Conservation (phyloP, 2,113 vertebrate species). For the Siniperca knerii region DNA sequence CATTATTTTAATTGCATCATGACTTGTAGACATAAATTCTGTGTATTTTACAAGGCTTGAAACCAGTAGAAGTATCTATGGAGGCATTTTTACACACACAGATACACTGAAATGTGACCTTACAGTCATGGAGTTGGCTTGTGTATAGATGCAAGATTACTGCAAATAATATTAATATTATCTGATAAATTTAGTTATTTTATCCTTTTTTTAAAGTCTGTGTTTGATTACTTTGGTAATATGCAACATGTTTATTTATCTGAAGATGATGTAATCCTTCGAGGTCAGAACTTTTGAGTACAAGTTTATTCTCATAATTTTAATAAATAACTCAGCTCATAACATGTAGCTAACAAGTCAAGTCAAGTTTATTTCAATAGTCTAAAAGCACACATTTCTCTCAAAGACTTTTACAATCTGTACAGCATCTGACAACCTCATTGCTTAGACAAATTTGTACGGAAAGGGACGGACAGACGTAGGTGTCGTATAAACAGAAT, state of each 20-base stretch:
- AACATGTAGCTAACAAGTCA: too few species aligned
- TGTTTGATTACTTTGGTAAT: background rate
- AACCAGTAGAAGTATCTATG: background rate
- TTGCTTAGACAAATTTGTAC: background rate
- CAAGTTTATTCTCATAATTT: background rate
- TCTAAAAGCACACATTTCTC: background rate
- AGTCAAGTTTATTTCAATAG: background rate
- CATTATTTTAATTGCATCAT: slow-evolving; percentile 66
- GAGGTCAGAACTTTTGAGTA: background rate
- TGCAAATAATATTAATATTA: background rate
- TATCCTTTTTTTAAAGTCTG: background rate
- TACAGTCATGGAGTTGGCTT: background rate
- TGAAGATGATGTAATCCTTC: background rate
- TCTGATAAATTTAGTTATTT: background rate
- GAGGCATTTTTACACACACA: background rate
- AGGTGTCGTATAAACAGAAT: too few species aligned
- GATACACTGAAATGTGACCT: background rate
- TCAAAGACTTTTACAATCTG: background rate
- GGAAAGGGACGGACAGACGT: background rate
- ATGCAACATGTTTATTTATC: background rate
- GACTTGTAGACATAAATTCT: slow-evolving; percentile 48
- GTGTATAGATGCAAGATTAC: background rate
- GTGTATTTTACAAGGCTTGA: slow-evolving; percentile 23
- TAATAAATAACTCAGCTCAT: background rate
- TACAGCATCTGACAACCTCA: background rate